These are phyloP conservation scores for Macrotrachela quadricornifera DNA, from an alignment of 1,140 invertebrate genomes.

Conservation along the genomic window DNA sequence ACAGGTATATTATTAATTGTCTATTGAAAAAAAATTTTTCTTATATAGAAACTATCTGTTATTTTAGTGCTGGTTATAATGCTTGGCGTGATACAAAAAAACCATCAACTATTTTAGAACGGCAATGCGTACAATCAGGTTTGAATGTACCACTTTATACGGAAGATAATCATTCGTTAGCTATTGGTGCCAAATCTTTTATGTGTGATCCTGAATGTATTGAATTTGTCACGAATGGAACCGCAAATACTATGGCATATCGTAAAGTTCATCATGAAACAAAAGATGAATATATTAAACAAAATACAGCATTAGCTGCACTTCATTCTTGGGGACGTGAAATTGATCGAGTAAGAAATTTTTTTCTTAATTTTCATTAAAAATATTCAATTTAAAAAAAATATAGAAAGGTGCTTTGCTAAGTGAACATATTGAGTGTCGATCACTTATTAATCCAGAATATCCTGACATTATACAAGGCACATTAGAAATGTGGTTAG, in stretches of 20 bases:
- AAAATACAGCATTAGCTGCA: neutral
- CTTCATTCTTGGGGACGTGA: slow-evolving; percentile 6
- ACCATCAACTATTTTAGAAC: slow-evolving; percentile 59
- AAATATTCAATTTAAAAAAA: no score
- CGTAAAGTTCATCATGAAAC: no score
- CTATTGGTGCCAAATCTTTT: no score
- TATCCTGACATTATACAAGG: slow-evolving; percentile 42
- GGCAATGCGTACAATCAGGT: slow-evolving; percentile 61
- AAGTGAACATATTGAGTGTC: slow-evolving; percentile 64
- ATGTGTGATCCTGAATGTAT: no score
- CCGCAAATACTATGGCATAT: no score
- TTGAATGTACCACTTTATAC: slow-evolving; percentile 47
- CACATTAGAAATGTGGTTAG: slow-evolving; percentile 45
- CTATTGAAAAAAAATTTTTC: no score
- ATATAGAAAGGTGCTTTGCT: slow-evolving; percentile 33
- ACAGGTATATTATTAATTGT: slow-evolving; percentile 39
- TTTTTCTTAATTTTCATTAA: no score
- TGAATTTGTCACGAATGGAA: no score
- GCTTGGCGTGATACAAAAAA: slow-evolving; percentile 67
- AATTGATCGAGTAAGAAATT: neutral
- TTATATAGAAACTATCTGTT: no score
- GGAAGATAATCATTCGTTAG: neutral
- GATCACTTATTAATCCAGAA: slow-evolving; percentile 60
- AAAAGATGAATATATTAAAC: no score
- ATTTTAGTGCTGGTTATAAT: slow-evolving; percentile 52